A percentile compares a stretch with the other conserved stretches of the same genome.
Conservation (phyloP, 2,888 invertebrate species). For the Timema podura region DNA sequence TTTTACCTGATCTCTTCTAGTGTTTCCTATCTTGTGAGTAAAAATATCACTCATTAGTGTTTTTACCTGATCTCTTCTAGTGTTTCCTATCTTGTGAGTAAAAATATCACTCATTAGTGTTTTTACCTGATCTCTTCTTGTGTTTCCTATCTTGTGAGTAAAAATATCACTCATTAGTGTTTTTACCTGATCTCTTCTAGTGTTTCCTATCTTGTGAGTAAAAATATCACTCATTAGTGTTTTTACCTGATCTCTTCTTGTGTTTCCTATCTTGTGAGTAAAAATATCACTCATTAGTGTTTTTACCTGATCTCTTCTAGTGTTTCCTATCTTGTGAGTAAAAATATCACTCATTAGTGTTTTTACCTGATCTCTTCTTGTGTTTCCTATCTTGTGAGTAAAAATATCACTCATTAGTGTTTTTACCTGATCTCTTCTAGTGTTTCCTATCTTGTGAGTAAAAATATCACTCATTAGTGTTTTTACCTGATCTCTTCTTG, state of each 20-base stretch:
- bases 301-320: slow-evolving; percentile 67
- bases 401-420: background rate
- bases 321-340: slow-evolving; percentile 81
- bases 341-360: background rate
- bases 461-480: background rate
- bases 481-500: slow-evolving; percentile 67
- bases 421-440: slow-evolving; percentile 67
- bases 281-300: background rate
- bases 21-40: slow-evolving; percentile 81
- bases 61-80: slow-evolving; percentile 67
- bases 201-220: slow-evolving; percentile 81
- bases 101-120: background rate
- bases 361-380: slow-evolving; percentile 67
- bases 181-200: slow-evolving; percentile 67
- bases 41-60: background rate
- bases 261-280: slow-evolving; percentile 81
- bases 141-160: slow-evolving; percentile 81
- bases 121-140: slow-evolving; percentile 67
- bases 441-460: slow-evolving; percentile 81
- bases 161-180: background rate
- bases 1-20: slow-evolving; percentile 64
- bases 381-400: slow-evolving; percentile 81
- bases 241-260: slow-evolving; percentile 67
- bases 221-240: background rate
- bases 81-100: slow-evolving; percentile 81